phyloP scores from a whole-genome alignment of 2,888 invertebrate genomes.

The Macrosoma leucophasiata region DNA sequence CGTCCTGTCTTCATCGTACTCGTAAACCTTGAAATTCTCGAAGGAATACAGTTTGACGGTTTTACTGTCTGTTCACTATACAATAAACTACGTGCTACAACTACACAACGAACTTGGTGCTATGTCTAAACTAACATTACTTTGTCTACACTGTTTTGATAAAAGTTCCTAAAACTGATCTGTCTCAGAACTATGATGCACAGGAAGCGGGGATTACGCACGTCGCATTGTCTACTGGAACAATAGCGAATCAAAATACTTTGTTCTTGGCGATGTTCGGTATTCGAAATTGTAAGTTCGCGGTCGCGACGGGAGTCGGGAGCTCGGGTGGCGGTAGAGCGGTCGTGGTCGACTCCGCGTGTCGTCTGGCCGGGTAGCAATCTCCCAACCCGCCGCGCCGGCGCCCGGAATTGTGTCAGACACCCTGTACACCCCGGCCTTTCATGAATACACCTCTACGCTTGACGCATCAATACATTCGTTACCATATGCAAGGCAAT shows the following conservation, averaged over 20 bases:
- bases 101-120: no score
- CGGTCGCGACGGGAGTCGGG: constrained; percentile 22
- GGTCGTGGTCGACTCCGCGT: constrained; percentile 58
- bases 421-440: constrained; percentile 56
- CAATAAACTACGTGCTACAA: no score
- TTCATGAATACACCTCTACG: constrained; percentile 53
- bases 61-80: constrained; percentile 37
- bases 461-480: constrained; percentile 59
- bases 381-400: constrained; percentile 59
- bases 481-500: constrained; percentile 40
- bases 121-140: no score
- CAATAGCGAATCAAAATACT: constrained; percentile 35
- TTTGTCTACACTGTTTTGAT: constrained; percentile 19
- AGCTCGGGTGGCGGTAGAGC: constrained; percentile 44
- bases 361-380: constrained; percentile 67
- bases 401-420: constrained; percentile 72
- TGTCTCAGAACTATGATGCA: constrained; percentile 49
- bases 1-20: constrained; percentile 64
- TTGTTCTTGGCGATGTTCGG: constrained; percentile 16
- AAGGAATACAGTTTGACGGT: constrained; percentile 73
- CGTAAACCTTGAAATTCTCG: constrained; percentile 70
- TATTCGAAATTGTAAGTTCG: constrained; percentile 20
- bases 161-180: constrained; percentile 37
- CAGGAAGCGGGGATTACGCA: constrained; percentile 51
- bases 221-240: constrained; percentile 48